Base-by-base conservation (phyloP, 2,888 invertebrate genomes). In the Uropetala carovei region DNA sequence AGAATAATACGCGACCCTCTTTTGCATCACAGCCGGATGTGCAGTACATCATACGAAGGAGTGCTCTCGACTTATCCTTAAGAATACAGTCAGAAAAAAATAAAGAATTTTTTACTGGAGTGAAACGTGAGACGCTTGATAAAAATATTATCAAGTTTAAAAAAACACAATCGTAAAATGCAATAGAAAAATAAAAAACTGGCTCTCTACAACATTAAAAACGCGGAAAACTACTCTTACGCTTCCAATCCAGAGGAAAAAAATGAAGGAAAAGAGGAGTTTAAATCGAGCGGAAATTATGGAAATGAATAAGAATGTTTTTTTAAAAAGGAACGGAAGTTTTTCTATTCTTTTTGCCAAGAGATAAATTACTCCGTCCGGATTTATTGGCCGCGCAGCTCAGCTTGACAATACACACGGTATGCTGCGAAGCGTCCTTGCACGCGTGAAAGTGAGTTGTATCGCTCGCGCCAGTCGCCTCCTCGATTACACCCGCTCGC, bases 221-320 rank as follows among this genome's bases (percentile, higher is more conserved):
- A 2, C 13, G 22, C 68, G 68, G 16, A 75, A 75, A 27, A 27
- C 22, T 27, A 27, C 75, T n/a, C 27, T 27, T 22, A 18, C 9
- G 1, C 75, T 2, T 22, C 22, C 2, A 75, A 75, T 75, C n/a
- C 22, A 22, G 75, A 27, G 27, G 22, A 22, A 75, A 27, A 22
- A 75, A 22, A 27, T 22, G n/a, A 22, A 22, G 22, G 75, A 75
- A 11, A 22, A 68, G 18, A 68, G 1, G 43, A 43, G 75, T 22
- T 75, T 75, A 75, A 75, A 75, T 75, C 75, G 75, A 75, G 27
- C 75, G 75, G 75, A 75, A 75, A 11, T 75, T 75, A 75, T 75
- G 9, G 75, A 13, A 13, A 14, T 4, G 68, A 18, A 75, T 27
- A 75, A 75, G 27, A 75, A 7, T 75, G 75, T 2, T 22, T 27